Conservation (phyloP, 2,113 vertebrate species). For the Vicugna pacos region DNA sequence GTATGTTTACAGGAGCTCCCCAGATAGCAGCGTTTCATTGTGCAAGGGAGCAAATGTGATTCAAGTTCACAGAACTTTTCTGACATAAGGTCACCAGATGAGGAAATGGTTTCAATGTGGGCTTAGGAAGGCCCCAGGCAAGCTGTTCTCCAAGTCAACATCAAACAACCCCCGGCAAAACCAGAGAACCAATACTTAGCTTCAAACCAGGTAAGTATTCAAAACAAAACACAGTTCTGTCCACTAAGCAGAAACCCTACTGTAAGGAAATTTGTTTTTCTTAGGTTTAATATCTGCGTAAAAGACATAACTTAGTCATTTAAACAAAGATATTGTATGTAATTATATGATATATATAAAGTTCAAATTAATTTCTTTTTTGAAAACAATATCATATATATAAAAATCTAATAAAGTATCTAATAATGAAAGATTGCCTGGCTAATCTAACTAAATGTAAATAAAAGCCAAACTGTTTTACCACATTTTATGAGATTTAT, state of each 20-base stretch:
- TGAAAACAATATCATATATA: constrained; percentile 12
- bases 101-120: constrained; percentile 59
- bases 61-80: constrained; percentile 59
- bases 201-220: neutral
- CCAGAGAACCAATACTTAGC: neutral
- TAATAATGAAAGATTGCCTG: constrained; percentile 47
- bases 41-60: neutral
- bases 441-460: neutral
- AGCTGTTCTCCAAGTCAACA: constrained; percentile 34
- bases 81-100: constrained; percentile 26
- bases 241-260: neutral
- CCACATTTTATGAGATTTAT: neutral
- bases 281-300: neutral
- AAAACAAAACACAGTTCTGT: neutral
- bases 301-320: constrained; percentile 18
- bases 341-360: neutral
- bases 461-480: constrained; percentile 44
- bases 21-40: neutral
- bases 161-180: constrained; percentile 46
- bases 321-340: neutral
- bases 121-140: constrained; percentile 18
- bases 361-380: constrained; percentile 42
- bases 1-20: constrained; percentile 36
- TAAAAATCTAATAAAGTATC: constrained; percentile 49
- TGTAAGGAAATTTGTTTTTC: neutral